These are phyloP conservation scores for Zosterops borbonicus DNA, from an alignment of 2,113 vertebrate genomes.

Conservation along the genomic window DNA sequence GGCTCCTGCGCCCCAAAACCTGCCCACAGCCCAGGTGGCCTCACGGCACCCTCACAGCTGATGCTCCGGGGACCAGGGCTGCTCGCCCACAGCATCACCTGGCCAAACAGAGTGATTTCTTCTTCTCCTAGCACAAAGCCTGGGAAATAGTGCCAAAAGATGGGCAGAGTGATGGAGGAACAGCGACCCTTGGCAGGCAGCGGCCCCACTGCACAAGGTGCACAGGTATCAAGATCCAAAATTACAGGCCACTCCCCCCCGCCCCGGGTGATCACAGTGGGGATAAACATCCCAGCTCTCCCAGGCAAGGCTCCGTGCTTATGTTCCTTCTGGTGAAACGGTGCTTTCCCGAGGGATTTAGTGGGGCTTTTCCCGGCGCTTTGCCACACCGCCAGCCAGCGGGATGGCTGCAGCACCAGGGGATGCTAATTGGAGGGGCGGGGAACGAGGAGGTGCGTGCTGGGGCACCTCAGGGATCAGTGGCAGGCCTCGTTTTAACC, in stretches of 20 bases:
- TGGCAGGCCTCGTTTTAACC: neutral
- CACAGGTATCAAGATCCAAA: neutral
- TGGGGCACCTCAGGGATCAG: neutral
- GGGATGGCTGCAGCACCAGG: neutral
- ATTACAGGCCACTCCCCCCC: neutral
- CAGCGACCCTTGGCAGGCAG: neutral
- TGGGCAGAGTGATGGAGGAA: neutral
- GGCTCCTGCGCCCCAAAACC: neutral
- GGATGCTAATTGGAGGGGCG: neutral
- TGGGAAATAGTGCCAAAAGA: neutral
- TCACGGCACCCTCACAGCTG: rapidly evolving
- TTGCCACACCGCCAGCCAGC: neutral
- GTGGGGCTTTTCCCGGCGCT: neutral
- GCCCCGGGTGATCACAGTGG: too few relatives aligned
- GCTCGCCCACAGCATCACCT: neutral
- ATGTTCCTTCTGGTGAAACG: neutral
- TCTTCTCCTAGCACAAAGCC: neutral
- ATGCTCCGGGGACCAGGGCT: neutral
- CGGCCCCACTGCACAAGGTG: rapidly evolving
- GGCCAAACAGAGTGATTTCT: too few relatives aligned
- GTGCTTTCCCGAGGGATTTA: neutral
- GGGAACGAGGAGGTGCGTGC: neutral
- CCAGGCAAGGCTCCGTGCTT: neutral
- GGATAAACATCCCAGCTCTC: neutral
- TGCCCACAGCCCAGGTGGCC: rapidly evolving